phyloP scores from a whole-genome alignment of 2,888 invertebrate species.

The Drosophila basisetae region DNA sequence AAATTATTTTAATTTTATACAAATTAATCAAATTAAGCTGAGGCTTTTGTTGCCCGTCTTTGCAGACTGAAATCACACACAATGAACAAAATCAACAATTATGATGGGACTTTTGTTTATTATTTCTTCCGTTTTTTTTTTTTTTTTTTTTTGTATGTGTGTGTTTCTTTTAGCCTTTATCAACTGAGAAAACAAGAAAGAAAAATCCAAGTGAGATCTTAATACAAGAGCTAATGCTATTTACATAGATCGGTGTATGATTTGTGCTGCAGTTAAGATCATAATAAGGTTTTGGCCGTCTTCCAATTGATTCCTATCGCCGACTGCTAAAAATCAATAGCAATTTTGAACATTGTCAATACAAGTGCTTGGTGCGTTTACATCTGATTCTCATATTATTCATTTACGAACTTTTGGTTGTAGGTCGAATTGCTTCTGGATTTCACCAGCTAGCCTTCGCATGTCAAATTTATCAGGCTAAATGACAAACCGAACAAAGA shows the following conservation, averaged over 20 bases:
- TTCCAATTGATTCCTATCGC: background rate
- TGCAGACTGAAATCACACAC: constrained; percentile 26
- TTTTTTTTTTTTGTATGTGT: background rate
- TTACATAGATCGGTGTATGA: constrained; percentile 17
- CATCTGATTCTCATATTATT: background rate
- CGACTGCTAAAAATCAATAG: background rate
- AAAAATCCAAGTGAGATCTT: constrained; percentile 12
- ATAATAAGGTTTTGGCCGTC: background rate
- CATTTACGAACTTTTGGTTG: background rate
- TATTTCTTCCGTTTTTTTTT: constrained; percentile 18
- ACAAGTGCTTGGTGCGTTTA: background rate
- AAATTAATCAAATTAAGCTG: constrained; percentile 79
- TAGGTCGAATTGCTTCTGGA: background rate
- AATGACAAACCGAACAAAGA: constrained; percentile 48
- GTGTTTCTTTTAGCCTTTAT: background rate
- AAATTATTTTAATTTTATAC: constrained; percentile 40
- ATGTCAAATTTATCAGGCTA: constrained; percentile 52
- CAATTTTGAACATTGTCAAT: background rate
- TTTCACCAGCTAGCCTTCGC: background rate
- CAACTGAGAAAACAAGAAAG: constrained; percentile 4
- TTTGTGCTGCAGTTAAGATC: constrained; percentile 6
- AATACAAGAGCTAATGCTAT: background rate
- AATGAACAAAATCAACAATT: constrained; percentile 15
- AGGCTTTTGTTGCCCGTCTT: constrained; percentile 65
- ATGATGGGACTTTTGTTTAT: constrained; percentile 13